Evolutionary conservation across 2,888 invertebrate genomes (phyloP).

Genomic region (Hirtodrosophila alboralis): DNA sequence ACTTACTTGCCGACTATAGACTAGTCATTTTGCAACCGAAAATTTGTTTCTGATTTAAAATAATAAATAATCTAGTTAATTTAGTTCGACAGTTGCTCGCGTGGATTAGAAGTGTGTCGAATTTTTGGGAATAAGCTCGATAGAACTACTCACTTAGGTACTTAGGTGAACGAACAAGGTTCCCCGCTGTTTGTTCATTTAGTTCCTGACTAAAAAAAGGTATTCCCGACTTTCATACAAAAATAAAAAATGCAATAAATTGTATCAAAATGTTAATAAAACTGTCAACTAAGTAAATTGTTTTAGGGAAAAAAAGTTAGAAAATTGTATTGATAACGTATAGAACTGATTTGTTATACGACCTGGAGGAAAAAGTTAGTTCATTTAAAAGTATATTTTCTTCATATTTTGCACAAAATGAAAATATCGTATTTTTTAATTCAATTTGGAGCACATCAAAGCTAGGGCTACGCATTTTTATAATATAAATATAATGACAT

Average conservation of each 20-base stretch:
- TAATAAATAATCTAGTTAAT: conserved; percentile 6
- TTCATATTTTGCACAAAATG: too few relatives aligned
- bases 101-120: conserved; percentile 23
- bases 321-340: too few relatives aligned
- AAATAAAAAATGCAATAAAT: too few relatives aligned
- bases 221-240: too few relatives aligned
- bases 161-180: conserved; percentile 8
- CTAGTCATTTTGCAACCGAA: conserved; percentile 22
- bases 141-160: conserved; percentile 4
- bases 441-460: too few relatives aligned
- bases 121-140: conserved; percentile 18
- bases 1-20: conserved; percentile 25
- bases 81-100: conserved; percentile 15
- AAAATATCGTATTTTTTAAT: too few relatives aligned
- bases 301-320: too few relatives aligned
- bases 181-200: conserved; percentile 5
- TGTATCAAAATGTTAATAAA: too few relatives aligned
- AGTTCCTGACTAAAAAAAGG: background rate
- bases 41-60: conserved; percentile 1
- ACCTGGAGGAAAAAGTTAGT: too few relatives aligned
- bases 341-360: too few relatives aligned
- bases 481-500: background rate
- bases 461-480: background rate
- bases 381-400: too few relatives aligned
- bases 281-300: too few relatives aligned